Evolutionary conservation across 2,888 invertebrate genomes (phyloP), one percentile per base, ranked within the genome.

Genomic region (Conchocele bisecta): DNA sequence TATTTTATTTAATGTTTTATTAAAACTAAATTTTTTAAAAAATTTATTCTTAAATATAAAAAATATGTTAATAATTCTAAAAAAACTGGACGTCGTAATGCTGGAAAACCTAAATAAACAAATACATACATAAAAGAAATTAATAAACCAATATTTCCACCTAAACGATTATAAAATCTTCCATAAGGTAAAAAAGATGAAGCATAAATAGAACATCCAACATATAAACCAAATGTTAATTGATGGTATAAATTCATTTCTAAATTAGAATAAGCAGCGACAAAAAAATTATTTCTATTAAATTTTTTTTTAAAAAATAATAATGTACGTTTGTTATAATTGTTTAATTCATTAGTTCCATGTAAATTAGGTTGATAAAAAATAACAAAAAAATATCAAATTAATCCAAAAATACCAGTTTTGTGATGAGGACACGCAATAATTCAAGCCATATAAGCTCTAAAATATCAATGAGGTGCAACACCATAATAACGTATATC

Each of bases 351-450:
- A n/a, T n/a, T n/a, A n/a, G n/a, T n/a, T n/a, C n/a, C n/a, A n/a
- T n/a, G n/a, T n/a, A 37, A n/a, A 37, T 37, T 37, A n/a, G 39
- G 39, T 37, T 37, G 39, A 37, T n/a, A 37, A 37, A n/a, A 37
- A 37, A 37, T n/a, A 1, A 1, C 39, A 37, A 37, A 2, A 37
- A 37, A 37, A 37, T n/a, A 37, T 37, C 15, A 37, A 37, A 37
- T 17, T 2, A 37, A 37, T 1, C 39, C 39, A 2, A 37, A 2
- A n/a, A 37, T n/a, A 1, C 39, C 39, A 37, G 3, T 2, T 2
- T 37, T n/a, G 17, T 37, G 39, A 37, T 2, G 17, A 2, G 39
- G 39, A 37, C 39, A 37, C 1, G 17, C 39, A 2, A 37, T 2
- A n/a, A 37, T n/a, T 2, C 39, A 37, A 1, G 2, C 3, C 39